A percentile compares a stretch with the other conserved stretches of the same genome.
Conservation (phyloP, 1,140 invertebrate species). For the Macrocentrus cingulum region DNA sequence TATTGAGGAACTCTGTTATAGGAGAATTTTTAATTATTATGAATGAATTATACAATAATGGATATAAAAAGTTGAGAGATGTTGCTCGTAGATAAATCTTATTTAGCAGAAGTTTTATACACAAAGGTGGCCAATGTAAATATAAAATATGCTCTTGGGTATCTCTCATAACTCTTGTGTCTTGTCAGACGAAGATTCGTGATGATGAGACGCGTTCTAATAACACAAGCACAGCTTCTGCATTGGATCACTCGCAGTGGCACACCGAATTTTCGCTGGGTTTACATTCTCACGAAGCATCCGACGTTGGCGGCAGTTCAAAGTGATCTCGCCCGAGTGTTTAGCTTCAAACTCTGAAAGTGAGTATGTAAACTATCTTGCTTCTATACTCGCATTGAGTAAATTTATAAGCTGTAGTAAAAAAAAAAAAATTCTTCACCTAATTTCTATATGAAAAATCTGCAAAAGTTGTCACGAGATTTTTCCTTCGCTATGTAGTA, state of each 20-base stretch:
- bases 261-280: constrained; percentile 9
- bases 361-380: constrained; percentile 19
- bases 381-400: constrained; percentile 12
- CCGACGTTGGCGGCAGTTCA: constrained; percentile 33
- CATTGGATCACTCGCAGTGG: constrained; percentile 11
- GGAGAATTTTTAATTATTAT: too few relatives aligned
- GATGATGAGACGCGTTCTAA: background rate
- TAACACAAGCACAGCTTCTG: constrained; percentile 17
- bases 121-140: background rate
- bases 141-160: background rate
- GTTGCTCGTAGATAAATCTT: constrained; percentile 10
- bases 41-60: too few relatives aligned
- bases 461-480: too few relatives aligned
- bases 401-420: too few relatives aligned
- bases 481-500: too few relatives aligned
- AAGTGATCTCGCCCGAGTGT: constrained; percentile 33
- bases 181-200: background rate
- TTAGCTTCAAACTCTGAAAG: constrained; percentile 6
- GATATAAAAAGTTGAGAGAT: background rate
- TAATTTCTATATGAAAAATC: too few relatives aligned
- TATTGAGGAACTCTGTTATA: too few relatives aligned
- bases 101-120: background rate
- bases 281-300: constrained; percentile 19
- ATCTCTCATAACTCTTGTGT: background rate
- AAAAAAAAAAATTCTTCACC: too few relatives aligned